phyloP scores from a whole-genome alignment of 2,888 invertebrate species.

The Caenorhabditis sulstoni region DNA sequence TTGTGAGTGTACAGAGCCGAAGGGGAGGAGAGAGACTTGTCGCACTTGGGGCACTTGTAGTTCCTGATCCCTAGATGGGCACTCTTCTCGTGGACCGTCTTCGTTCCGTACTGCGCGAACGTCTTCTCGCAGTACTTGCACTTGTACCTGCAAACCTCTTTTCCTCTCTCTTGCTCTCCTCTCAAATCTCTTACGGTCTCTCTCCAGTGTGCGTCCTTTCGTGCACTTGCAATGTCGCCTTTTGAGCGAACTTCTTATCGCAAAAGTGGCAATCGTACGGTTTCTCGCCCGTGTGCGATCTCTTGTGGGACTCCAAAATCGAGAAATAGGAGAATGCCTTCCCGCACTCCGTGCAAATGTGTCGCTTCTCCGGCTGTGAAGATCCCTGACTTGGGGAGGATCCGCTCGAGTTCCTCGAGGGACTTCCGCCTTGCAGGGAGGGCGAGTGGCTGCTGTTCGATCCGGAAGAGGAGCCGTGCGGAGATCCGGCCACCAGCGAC shows the following conservation, averaged over 20 bases:
- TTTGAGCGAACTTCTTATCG: conserved; percentile 80
- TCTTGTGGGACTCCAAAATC: conserved; percentile 80
- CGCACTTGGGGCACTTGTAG: conserved; percentile 80
- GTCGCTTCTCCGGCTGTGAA: conserved; percentile 73
- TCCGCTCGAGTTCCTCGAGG: conserved; percentile 26
- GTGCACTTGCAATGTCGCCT: conserved; percentile 81
- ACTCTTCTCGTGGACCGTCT: conserved; percentile 80
- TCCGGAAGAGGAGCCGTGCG: conserved; percentile 38
- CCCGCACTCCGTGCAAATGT: conserved; percentile 77
- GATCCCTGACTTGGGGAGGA: conserved; percentile 33
- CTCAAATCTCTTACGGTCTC: conserved; percentile 72
- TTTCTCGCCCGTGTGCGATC: conserved; percentile 81
- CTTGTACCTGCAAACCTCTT: conserved; percentile 72
- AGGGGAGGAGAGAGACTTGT: conserved; percentile 79
- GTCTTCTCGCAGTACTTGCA: conserved; percentile 80
- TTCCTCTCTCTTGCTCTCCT: not conserved
- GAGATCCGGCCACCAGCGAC: conserved; percentile 45
- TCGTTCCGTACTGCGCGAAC: conserved; percentile 81
- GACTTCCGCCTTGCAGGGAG: conserved; percentile 45
- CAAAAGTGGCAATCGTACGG: conserved; percentile 80
- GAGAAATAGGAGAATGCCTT: conserved; percentile 79
- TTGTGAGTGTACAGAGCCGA: conserved; percentile 81
- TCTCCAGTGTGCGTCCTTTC: conserved; percentile 80
- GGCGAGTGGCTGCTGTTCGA: conserved; percentile 58
- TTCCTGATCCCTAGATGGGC: conserved; percentile 79